Conservation (phyloP, 2,797 vertebrate species). For the Percopsis omiscomaycus region DNA sequence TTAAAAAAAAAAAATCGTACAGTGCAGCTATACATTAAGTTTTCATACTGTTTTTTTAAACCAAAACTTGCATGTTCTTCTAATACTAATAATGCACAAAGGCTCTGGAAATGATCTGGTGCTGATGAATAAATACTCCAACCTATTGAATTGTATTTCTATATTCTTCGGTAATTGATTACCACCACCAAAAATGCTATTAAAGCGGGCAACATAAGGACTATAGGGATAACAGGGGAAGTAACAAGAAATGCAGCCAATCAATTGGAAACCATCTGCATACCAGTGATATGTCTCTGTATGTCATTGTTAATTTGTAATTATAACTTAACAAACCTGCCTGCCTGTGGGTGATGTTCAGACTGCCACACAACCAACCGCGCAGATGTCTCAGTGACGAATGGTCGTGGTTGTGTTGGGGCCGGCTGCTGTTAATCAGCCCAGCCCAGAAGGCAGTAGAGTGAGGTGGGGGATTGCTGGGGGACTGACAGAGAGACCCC, state of each 20-base stretch:
- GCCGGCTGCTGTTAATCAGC: conserved; percentile 46
- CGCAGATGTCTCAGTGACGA: neutral
- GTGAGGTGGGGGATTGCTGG: conserved; percentile 25
- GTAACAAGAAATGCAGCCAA: neutral
- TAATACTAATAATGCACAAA: conserved; percentile 3
- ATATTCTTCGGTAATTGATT: neutral
- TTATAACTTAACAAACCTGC: no score
- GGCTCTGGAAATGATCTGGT: conserved; percentile 28
- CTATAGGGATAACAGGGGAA: neutral
- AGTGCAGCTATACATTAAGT: neutral
- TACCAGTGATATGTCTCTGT: neutral
- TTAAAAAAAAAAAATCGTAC: neutral
- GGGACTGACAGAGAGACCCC: conserved; percentile 60
- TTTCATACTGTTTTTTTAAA: conserved; percentile 27
- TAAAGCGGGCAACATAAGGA: neutral
- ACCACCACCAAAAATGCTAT: neutral
- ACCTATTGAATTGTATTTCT: neutral
- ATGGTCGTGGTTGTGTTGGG: conserved; percentile 1
- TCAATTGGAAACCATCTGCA: neutral
- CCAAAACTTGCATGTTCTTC: conserved; percentile 30
- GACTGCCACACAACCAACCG: no score
- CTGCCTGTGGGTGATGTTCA: no score
- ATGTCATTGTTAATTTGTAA: neutral
- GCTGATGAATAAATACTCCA: conserved; percentile 47
- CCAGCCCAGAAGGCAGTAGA: conserved; percentile 30